Conservation (phyloP, 1,140 invertebrate genomes). For the Phenacoccus solenopsis region DNA sequence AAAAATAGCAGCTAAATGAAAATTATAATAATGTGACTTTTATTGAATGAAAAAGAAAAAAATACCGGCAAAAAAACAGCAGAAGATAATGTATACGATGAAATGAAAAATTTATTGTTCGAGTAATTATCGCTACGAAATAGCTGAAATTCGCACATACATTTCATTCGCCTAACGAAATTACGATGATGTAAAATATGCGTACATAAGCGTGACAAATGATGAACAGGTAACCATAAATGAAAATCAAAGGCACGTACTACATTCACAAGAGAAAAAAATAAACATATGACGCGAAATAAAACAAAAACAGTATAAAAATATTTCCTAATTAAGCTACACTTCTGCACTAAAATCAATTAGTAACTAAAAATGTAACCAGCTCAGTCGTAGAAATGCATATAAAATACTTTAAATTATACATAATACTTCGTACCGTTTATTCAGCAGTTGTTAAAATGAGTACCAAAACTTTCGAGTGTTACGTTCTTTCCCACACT, state of each 20-base stretch:
- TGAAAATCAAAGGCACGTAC: background rate
- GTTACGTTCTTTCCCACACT: too few species aligned
- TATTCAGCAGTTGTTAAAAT: background rate
- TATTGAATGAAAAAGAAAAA: background rate
- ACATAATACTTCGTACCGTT: background rate
- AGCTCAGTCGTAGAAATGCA: background rate
- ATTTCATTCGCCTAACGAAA: too few species aligned
- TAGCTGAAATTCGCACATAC: too few species aligned
- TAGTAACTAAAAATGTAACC: background rate
- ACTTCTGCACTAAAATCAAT: background rate
- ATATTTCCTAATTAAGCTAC: too few species aligned
- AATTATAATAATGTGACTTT: background rate
- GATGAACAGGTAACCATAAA: background rate
- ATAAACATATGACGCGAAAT: too few species aligned
- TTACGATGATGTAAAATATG: too few species aligned
- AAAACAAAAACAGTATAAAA: too few species aligned
- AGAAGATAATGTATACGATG: too few species aligned
- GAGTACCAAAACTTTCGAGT: too few species aligned
- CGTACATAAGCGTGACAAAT: background rate
- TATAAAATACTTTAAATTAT: background rate
- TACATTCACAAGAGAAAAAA: too few species aligned
- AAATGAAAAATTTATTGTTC: background rate
- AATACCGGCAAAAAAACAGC: too few species aligned
- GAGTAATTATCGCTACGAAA: conserved; percentile 1
- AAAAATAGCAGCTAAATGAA: background rate